Conservation (phyloP, 1,140 invertebrate species). For the Drosophila auraria region DNA sequence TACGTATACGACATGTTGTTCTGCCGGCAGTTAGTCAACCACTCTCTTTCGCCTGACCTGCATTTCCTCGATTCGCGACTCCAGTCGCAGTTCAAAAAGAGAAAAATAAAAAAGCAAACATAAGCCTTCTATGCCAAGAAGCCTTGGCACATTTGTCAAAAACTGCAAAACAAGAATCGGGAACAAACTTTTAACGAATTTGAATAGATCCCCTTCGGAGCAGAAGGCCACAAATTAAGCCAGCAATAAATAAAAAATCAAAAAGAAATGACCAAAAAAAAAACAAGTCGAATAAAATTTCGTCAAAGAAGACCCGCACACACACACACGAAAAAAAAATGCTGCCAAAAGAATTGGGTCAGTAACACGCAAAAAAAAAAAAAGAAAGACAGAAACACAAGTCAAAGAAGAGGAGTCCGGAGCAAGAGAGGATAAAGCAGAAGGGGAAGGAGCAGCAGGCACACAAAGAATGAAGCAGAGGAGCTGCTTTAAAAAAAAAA, state of each 20-base stretch:
- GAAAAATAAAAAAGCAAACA: neutral
- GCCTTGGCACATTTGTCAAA: slow-evolving; percentile 67
- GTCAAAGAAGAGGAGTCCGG: slow-evolving; percentile 22
- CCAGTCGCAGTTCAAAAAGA: slow-evolving; percentile 24
- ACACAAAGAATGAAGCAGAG: slow-evolving; percentile 18
- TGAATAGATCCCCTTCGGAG: slow-evolving; percentile 52
- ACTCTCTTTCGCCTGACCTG: slow-evolving; percentile 49
- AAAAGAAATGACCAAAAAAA: slow-evolving; percentile 74
- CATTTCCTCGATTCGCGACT: slow-evolving; percentile 43
- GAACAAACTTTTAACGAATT: slow-evolving; percentile 44
- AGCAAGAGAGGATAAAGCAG: slow-evolving; percentile 14
- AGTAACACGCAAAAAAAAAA: slow-evolving; percentile 75
- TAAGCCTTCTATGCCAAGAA: slow-evolving; percentile 22
- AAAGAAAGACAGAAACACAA: slow-evolving; percentile 40
- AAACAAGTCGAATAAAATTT: slow-evolving; percentile 39
- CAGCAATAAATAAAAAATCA: slow-evolving; percentile 81
- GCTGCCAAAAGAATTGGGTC: slow-evolving; percentile 75
- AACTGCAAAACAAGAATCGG: slow-evolving; percentile 31
- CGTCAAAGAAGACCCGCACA: slow-evolving; percentile 51
- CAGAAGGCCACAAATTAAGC: slow-evolving; percentile 72
- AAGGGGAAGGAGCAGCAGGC: slow-evolving; percentile 41
- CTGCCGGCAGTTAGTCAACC: slow-evolving; percentile 38
- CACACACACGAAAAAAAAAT: slow-evolving; percentile 24
- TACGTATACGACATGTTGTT: slow-evolving; percentile 74
- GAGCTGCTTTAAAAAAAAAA: slow-evolving; percentile 21